Percentiles rank a stretch among this genome's conserved stretches.
phyloP scores from a whole-genome alignment of 2,113 vertebrate genomes.

The Phycodurus eques region DNA sequence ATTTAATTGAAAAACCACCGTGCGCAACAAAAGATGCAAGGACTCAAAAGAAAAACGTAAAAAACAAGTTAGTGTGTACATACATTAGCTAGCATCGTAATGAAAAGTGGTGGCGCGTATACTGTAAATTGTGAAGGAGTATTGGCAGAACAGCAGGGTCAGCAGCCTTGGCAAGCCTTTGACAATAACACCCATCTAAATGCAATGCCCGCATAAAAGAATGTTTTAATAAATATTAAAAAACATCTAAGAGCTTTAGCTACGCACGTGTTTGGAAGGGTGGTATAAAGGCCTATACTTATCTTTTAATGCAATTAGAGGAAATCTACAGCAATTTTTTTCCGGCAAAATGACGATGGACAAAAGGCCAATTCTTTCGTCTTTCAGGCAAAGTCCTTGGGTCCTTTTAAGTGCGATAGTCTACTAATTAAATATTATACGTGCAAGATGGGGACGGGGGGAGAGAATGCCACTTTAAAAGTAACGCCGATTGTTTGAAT shows the following conservation, averaged over 20 bases:
- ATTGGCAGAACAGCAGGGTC: slow-evolving; percentile 44
- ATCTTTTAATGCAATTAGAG: slow-evolving; percentile 60
- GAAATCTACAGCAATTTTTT: slow-evolving; percentile 55
- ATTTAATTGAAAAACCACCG: neutral
- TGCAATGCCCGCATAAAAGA: slow-evolving; percentile 44
- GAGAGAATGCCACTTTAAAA: slow-evolving; percentile 63
- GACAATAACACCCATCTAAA: slow-evolving; percentile 57
- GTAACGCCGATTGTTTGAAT: slow-evolving; percentile 61
- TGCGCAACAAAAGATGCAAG: neutral
- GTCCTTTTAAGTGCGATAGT: slow-evolving; percentile 65
- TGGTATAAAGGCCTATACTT: slow-evolving; percentile 64
- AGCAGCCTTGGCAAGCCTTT: slow-evolving; percentile 46
- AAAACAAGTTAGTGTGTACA: neutral
- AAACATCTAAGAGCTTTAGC: slow-evolving; percentile 40
- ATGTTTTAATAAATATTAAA: slow-evolving; percentile 25
- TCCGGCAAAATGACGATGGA: slow-evolving; percentile 57
- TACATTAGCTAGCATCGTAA: slow-evolving; percentile 3
- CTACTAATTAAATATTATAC: slow-evolving; percentile 73
- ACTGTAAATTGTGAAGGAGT: slow-evolving; percentile 2
- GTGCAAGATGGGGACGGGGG: slow-evolving; percentile 25
- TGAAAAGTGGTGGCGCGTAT: slow-evolving; percentile 24
- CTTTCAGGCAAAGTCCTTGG: slow-evolving; percentile 68
- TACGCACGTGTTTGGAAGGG: slow-evolving; percentile 53
- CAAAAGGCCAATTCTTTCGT: slow-evolving; percentile 65
- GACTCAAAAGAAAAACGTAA: neutral